A percentile compares a stretch with the other conserved stretches of the same genome.
Conservation (phyloP, 2,888 invertebrate species). For the Metalampra italica region DNA sequence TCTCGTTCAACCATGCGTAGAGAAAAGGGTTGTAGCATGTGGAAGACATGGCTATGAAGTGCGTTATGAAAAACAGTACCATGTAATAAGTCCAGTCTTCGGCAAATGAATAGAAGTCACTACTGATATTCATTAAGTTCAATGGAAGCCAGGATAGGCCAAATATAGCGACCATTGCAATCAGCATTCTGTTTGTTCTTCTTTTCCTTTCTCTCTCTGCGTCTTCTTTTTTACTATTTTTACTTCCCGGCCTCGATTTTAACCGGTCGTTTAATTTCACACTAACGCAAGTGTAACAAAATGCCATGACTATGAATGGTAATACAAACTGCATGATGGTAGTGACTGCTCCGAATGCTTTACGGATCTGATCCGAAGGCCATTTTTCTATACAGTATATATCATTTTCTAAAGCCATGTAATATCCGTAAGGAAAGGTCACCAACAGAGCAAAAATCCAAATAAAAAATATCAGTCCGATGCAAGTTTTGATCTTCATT, state of each 20-base stretch:
- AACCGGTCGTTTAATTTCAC: slow-evolving; percentile 85
- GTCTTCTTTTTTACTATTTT: slow-evolving; percentile 86
- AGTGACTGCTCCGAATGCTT: slow-evolving; percentile 87
- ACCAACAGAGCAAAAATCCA: slow-evolving; percentile 89
- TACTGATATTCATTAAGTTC: slow-evolving; percentile 88
- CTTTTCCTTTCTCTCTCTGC: slow-evolving; percentile 88
- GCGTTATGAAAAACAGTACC: slow-evolving; percentile 87
- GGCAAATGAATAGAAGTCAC: slow-evolving; percentile 81
- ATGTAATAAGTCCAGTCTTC: slow-evolving; percentile 85
- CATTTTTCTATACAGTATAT: slow-evolving; percentile 85
- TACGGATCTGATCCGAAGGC: slow-evolving; percentile 85
- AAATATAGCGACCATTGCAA: slow-evolving; percentile 94
- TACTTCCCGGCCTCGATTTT: slow-evolving; percentile 85
- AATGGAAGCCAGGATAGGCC: slow-evolving; percentile 91
- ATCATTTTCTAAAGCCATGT: slow-evolving; percentile 80
- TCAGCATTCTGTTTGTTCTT: slow-evolving; percentile 92
- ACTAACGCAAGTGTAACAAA: slow-evolving; percentile 91
- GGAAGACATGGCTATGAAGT: slow-evolving; percentile 95
- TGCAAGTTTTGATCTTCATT: slow-evolving; percentile 87
- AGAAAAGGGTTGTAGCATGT: slow-evolving; percentile 96
- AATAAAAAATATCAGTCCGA: slow-evolving; percentile 86
- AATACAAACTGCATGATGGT: slow-evolving; percentile 91
- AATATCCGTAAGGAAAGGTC: slow-evolving; percentile 91
- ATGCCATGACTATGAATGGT: slow-evolving; percentile 91
- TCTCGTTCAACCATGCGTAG: slow-evolving; percentile 97